phyloP scores from a whole-genome alignment of 2,888 invertebrate genomes.

The Alcis repandata region DNA sequence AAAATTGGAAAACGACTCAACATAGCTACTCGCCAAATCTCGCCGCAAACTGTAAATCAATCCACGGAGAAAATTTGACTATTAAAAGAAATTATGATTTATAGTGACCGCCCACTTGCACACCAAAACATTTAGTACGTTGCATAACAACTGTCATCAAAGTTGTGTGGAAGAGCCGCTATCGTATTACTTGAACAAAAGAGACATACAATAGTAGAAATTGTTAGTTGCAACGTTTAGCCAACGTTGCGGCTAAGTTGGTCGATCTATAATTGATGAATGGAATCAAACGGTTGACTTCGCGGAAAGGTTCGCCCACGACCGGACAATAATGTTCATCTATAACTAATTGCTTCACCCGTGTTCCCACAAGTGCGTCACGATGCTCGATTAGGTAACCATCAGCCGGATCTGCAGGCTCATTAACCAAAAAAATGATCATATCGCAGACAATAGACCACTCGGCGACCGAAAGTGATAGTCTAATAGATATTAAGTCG shows the following conservation, averaged over 20 bases:
- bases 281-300: constrained; percentile 55
- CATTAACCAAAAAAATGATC: constrained; percentile 81
- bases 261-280: constrained; percentile 54
- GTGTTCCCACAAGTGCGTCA: constrained; percentile 79
- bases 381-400: constrained; percentile 74
- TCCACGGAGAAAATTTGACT: constrained; percentile 43
- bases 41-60: constrained; percentile 42
- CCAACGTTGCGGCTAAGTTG: neutral
- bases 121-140: constrained; percentile 43
- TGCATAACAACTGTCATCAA: constrained; percentile 50
- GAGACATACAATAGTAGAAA: neutral
- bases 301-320: constrained; percentile 55
- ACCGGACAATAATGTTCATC: constrained; percentile 48
- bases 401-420: constrained; percentile 79
- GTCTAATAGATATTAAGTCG: constrained; percentile 76
- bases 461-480: constrained; percentile 83
- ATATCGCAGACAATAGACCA: constrained; percentile 80
- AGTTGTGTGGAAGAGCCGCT: neutral
- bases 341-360: constrained; percentile 67
- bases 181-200: neutral
- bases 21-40: constrained; percentile 20
- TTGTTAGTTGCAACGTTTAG: neutral
- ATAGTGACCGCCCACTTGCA: constrained; percentile 44
- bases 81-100: constrained; percentile 45
- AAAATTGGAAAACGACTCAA: constrained; percentile 16